Base-by-base conservation (phyloP, 2,888 invertebrate genomes). In the Smittia aterrima region DNA sequence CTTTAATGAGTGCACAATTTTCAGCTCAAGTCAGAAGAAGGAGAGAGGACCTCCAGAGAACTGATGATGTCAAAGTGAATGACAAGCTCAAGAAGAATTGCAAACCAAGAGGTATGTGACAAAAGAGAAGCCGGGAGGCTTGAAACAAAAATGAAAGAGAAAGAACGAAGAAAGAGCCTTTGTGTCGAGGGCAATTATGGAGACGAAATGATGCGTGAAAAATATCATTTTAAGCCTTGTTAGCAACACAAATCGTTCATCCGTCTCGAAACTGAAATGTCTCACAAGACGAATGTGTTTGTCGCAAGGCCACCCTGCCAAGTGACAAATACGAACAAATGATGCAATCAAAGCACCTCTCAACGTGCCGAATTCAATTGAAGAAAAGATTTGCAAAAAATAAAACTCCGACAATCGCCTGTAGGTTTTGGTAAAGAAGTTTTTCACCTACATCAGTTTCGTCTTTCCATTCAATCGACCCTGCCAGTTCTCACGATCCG, bases 151-250 rank as follows among this genome's bases (percentile, higher is more conserved):
- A 41, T 47, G 47, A 13, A 47, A 47, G n/a, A n/a, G n/a, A n/a
- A n/a, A n/a, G n/a, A n/a, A 11, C 11, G 38, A 38, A 38, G 47
- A 47, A 47, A 11, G 47, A 47, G n/a, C 47, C 18, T 58, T 58
- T 58, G 18, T 58, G 40, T 4, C 22, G 25, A 70, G 25, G 68
- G 7, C 68, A 72, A 72, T 72, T 72, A 58, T 62, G 40, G 54
- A 72, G 54, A 16, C 13, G 58, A 72, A 72, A 72, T 72, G 72
- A 72, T 72, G 72, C 72, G 62, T 72, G 62, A 38, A 72, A 72
- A 64, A 64, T 64, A 62, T 72, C 70, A 54, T 54, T 70, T 70
- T 62, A 40, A 72, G 72, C 72, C 72, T 72, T 72, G 72, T 72
- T 72, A 72, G 72, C 20, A n/a, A 62, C 72, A 32, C 72, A 72